Conservation (phyloP, 2,888 invertebrate species). For the Microctonus hyperodae region DNA sequence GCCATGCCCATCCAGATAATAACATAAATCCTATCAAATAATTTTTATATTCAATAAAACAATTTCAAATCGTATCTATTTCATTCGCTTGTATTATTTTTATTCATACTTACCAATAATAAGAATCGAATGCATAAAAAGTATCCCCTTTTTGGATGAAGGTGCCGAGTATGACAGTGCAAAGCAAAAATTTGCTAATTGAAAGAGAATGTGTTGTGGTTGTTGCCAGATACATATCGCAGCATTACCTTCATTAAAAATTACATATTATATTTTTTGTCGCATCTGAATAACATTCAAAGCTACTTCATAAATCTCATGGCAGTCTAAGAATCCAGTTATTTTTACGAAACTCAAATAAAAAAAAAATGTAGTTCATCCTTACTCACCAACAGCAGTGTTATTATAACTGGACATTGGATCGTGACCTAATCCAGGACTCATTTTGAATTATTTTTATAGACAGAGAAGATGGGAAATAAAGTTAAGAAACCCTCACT, state of each 20-base stretch:
- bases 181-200: conserved; percentile 81
- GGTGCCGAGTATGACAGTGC: conserved; percentile 82
- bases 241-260: conserved; percentile 50
- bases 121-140: conserved; percentile 83
- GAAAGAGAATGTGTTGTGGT: conserved; percentile 76
- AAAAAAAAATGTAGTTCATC: neutral
- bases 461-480: neutral
- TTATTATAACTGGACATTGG: conserved; percentile 56
- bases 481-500: neutral
- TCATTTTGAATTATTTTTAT: conserved; percentile 45
- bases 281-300: neutral
- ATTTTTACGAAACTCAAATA: neutral
- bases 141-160: conserved; percentile 78
- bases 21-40: conserved; percentile 73
- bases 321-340: too few relatives aligned
- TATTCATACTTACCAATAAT: conserved; percentile 72
- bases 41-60: conserved; percentile 29
- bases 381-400: conserved; percentile 51
- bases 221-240: conserved; percentile 69
- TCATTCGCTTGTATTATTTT: neutral
- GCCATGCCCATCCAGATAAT: conserved; percentile 90
- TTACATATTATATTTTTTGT: neutral
- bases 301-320: too few relatives aligned
- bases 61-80: conserved; percentile 31
- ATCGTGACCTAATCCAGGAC: conserved; percentile 58